These are phyloP conservation scores for pig (Sus scrofa) DNA, from an alignment of 2,113 vertebrate genomes.

Conservation along the genomic window DNA sequence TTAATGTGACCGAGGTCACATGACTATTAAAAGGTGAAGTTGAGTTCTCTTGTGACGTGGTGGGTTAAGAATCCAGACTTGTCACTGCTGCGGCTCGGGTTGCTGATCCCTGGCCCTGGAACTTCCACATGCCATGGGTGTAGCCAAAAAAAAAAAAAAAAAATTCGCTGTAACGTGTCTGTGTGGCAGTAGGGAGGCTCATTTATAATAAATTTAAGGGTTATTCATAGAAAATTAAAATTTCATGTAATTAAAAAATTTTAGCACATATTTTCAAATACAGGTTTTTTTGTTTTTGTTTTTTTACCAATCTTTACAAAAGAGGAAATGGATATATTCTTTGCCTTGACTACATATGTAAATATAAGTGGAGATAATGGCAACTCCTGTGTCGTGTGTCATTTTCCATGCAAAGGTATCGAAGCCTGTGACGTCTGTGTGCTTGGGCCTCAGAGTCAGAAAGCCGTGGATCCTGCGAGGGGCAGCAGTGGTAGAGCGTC, in stretches of 20 bases:
- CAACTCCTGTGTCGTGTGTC: background rate
- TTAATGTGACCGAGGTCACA: background rate
- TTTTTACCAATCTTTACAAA: conserved; percentile 17
- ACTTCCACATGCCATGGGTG: no score
- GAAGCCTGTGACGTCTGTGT: background rate
- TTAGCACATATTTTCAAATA: background rate
- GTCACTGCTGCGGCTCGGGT: no score
- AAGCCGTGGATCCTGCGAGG: background rate
- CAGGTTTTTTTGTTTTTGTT: no score
- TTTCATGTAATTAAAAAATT: conserved; percentile 62
- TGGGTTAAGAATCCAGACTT: no score
- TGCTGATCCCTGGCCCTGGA: no score
- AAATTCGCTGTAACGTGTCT: no score
- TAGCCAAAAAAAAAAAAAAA: no score
- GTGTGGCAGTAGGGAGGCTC: background rate
- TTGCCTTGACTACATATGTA: background rate
- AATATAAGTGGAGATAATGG: background rate
- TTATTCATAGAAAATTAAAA: conserved; percentile 49
- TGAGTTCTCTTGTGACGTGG: background rate
- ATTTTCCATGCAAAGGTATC: background rate
- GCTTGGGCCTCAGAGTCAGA: background rate
- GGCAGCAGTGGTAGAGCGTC: background rate
- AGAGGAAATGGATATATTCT: background rate
- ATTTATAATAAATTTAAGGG: background rate
- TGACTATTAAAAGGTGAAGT: conserved; percentile 24